Base-by-base conservation (phyloP, 2,888 invertebrate genomes). In the Chironomus riparius region DNA sequence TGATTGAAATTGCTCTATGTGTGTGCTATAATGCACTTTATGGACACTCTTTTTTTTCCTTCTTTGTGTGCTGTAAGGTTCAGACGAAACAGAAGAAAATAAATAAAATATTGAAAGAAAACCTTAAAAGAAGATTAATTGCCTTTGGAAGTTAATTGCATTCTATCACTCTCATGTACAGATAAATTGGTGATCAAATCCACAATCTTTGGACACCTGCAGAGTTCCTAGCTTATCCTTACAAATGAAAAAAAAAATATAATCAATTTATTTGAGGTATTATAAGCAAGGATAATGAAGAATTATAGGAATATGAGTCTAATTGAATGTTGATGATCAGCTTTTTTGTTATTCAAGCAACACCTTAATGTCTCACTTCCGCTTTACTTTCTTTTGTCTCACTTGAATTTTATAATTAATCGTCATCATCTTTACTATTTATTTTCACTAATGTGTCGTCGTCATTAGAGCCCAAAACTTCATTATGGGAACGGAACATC, bases 311-410 rank as follows among this genome's bases (percentile, higher is more conserved):
- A 56, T 56, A 18, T 56, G 15, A 13, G n/a, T 7, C 56, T 56
- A 56, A 56, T 56, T 56, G 56, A 56, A 56, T 56, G n/a, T 56
- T 56, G 65, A 24, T 65, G 65, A 65, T 65, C 22, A 6, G 10
- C 18, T 13, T 65, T 24, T 21, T 2, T 65, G 21, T 65, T 65
- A 5, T 12, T 24, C 65, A 65, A 38, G 38, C 38, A 38, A 38
- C 56, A 56, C 56, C 56, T 65, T 65, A 65, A 65, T 24, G n/a
- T 65, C 21, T 65, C 5, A 65, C 65, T 65, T 65, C 65, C 65
- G 65, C 21, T 65, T 24, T 12, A 18, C 65, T 65, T 22, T 24
- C 65, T 24, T 38, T 24, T 65, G 22, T 24, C 56, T 15, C 56
- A 56, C 56, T 56, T 56, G 15, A 50, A 15, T 10, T 38, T 50